These are phyloP conservation scores for Trachemys scripta DNA, from an alignment of 2,113 vertebrate species.

Conservation along the genomic window DNA sequence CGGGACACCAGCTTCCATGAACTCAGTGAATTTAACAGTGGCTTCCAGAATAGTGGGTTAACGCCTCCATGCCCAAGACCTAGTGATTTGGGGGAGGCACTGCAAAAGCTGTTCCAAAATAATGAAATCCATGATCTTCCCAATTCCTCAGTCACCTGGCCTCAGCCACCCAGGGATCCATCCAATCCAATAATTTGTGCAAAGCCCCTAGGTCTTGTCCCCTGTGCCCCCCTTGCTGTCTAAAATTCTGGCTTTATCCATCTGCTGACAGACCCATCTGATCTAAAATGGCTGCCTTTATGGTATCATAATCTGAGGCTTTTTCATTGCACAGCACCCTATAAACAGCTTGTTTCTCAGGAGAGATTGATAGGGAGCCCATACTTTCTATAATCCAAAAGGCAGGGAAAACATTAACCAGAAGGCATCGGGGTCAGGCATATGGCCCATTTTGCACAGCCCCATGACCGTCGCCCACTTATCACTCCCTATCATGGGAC, in stretches of 20 bases:
- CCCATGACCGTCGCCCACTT: too few relatives aligned
- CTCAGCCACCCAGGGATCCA: neutral
- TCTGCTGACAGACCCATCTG: neutral
- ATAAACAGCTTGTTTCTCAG: neutral
- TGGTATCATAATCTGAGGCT: neutral
- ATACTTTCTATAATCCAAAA: neutral
- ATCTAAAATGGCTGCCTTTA: neutral
- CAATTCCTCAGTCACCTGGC: too few relatives aligned
- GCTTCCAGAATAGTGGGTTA: neutral
- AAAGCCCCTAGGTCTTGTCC: neutral
- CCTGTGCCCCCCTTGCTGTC: neutral
- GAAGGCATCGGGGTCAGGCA: neutral
- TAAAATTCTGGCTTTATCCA: neutral
- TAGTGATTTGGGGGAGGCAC: neutral
- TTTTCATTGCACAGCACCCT: neutral
- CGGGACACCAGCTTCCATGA: neutral
- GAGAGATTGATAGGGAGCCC: too few relatives aligned
- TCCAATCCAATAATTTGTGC: neutral
- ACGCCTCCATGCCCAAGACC: neutral
- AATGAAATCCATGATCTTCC: too few relatives aligned
- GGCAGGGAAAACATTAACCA: neutral
- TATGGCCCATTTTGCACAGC: neutral
- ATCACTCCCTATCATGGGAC: too few relatives aligned
- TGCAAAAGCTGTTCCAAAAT: neutral
- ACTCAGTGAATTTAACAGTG: neutral